Conservation (phyloP, 2,113 vertebrate species). For the Cottus gobio region DNA sequence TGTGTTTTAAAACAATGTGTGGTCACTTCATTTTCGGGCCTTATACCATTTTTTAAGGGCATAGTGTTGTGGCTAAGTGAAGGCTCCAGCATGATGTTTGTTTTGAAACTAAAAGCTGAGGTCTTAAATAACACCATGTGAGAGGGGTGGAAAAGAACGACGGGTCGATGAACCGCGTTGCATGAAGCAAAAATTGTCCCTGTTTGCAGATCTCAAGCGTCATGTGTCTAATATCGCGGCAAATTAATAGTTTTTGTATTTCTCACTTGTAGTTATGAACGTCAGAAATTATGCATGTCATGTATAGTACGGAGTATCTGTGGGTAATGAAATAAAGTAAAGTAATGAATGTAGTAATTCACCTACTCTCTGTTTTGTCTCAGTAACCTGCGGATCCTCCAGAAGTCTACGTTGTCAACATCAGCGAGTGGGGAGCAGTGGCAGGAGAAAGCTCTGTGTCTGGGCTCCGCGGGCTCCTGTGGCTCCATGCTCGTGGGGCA, state of each 20-base stretch:
- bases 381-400: slow-evolving; percentile 96
- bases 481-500: slow-evolving; percentile 91
- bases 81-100: slow-evolving; percentile 61
- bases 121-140: slow-evolving; percentile 62
- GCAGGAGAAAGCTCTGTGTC: slow-evolving; percentile 95
- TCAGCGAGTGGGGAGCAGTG: slow-evolving; percentile 88
- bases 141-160: slow-evolving; percentile 49
- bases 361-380: slow-evolving; percentile 28
- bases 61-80: slow-evolving; percentile 57
- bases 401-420: slow-evolving; percentile 84
- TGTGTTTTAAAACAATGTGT: slow-evolving; percentile 58
- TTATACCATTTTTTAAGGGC: slow-evolving; percentile 60
- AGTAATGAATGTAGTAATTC: not conserved
- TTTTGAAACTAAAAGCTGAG: slow-evolving; percentile 64
- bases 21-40: slow-evolving; percentile 55
- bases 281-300: not conserved
- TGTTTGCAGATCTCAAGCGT: slow-evolving; percentile 29
- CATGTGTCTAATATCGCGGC: not conserved
- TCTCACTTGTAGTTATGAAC: not conserved
- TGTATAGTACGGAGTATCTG: not conserved
- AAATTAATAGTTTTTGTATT: not conserved
- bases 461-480: slow-evolving; percentile 89
- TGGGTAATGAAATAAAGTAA: too few relatives aligned
- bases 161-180: slow-evolving; percentile 40
- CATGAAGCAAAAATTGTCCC: slow-evolving; percentile 9